Base-by-base conservation (phyloP, 1,140 invertebrate species). In the Pinna nobilis region DNA sequence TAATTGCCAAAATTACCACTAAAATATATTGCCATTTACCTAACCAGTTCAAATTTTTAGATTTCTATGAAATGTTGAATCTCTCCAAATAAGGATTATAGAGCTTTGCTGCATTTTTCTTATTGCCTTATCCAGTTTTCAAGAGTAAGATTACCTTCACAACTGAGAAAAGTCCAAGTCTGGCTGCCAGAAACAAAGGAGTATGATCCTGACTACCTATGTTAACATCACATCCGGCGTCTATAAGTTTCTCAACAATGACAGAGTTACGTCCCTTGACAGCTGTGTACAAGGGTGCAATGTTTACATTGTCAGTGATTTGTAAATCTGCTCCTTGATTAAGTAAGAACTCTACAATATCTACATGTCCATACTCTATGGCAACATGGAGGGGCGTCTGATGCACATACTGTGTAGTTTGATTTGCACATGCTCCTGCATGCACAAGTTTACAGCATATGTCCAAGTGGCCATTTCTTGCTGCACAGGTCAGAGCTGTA, bases 151-250 rank as follows among this genome's bases (percentile, higher is more conserved):
- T 71, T 73, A 81, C 83, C 77, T 83, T 65, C 4, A 81, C 77
- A 59, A 81, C 76, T 32, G 77, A 57, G n/a, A 81, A 64, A 47
- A 72, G 73, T 28, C 79, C 79, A 20, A 72, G 76, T 66, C 83
- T 78, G 11, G 82, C 77, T 23, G 83, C 80, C 11, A 83, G 66
- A 37, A 85, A 85, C 13, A 85, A 39, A 0, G 83, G 82, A 9
- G 80, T 66, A 74, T 85, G 83, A 50, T 85, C 83, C 55, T 85
- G 83, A 75, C 83, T 85, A 3, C 83, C 83, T 41, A 82, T 71
- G 53, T 85, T 78, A 2, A 83, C 77, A 67, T 82, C 82, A 78
- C 80, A 81, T 0, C 76, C 83, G 39, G 77, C 70, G 23, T 76
- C 28, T 49, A 85, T 83, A 3, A 85, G 61, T 55, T 68, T 68